Evolutionary conservation across 2,888 invertebrate species (phyloP).

Genomic region (Sarcophaga carnaria): DNA sequence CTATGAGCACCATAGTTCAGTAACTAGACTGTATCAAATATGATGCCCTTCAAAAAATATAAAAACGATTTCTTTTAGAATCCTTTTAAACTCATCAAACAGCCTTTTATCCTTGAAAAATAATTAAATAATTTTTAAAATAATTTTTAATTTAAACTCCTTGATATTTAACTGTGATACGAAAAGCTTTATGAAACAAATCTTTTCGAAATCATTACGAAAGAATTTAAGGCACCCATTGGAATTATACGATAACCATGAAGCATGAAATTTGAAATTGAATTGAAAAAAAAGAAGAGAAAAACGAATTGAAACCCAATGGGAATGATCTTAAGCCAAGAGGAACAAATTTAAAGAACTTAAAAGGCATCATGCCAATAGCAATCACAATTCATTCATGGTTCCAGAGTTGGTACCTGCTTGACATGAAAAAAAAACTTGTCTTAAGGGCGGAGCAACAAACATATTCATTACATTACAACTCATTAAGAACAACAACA

Average conservation of each 20-base stretch:
- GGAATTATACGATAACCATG: conserved; percentile 10
- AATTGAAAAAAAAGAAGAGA: conserved; percentile 21
- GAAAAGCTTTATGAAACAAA: conserved; percentile 57
- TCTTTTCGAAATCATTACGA: conserved; percentile 17
- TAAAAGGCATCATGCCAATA: conserved; percentile 56
- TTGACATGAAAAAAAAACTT: conserved; percentile 29
- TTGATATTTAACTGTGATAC: conserved; percentile 37
- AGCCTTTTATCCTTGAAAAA: neutral
- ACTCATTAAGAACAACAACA: conserved; percentile 9
- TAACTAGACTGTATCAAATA: no score
- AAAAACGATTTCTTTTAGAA: no score
- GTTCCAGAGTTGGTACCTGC: conserved; percentile 41
- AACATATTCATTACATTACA: conserved; percentile 21
- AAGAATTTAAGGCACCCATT: neutral
- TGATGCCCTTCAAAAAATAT: no score
- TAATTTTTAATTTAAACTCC: conserved; percentile 33
- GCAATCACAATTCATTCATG: neutral
- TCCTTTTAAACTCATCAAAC: neutral
- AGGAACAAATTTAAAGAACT: neutral
- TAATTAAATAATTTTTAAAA: conserved; percentile 27
- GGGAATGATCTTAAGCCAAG: neutral
- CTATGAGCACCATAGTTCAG: no score
- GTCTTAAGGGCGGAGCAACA: conserved; percentile 77
- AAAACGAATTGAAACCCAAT: conserved; percentile 20
- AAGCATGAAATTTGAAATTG: conserved; percentile 55